These are phyloP conservation scores for Phymanthus crucifer DNA, from an alignment of 92 coral and sea anemone species.

Conservation along the genomic window DNA sequence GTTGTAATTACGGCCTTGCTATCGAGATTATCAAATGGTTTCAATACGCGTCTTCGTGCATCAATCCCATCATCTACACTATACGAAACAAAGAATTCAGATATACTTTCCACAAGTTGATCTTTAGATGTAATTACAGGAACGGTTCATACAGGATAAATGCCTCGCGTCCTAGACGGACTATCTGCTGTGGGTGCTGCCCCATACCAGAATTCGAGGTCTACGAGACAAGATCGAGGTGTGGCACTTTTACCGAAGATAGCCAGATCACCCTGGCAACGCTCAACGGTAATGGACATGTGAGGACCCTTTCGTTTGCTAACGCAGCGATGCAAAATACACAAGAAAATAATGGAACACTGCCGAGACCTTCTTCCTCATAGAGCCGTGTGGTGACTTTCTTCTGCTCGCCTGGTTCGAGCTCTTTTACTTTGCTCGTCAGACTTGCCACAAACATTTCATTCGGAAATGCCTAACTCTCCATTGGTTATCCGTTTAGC, in stretches of 20 bases:
- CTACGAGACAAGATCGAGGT: constrained; percentile 53
- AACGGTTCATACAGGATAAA: constrained; percentile 68
- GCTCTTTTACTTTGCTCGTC: too few species aligned
- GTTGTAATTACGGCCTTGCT: constrained; percentile 29
- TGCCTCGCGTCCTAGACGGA: constrained; percentile 19
- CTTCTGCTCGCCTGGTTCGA: too few species aligned
- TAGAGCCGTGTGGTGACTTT: neutral
- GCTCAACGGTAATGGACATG: constrained; percentile 5
- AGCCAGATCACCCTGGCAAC: constrained; percentile 23
- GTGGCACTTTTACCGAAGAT: constrained; percentile 65
- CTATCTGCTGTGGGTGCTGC: constrained; percentile 50
- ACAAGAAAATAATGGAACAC: neutral
- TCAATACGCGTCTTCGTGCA: constrained; percentile 71
- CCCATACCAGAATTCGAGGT: constrained; percentile 50
- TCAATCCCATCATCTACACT: constrained; percentile 81
- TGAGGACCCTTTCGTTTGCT: constrained; percentile 22
- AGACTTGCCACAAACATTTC: too few species aligned
- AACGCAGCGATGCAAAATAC: constrained; percentile 2
- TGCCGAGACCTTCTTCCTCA: neutral
- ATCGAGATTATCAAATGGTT: constrained; percentile 63
- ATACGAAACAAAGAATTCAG: constrained; percentile 82
- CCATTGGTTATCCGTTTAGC: too few species aligned
- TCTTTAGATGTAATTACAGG: constrained; percentile 70
- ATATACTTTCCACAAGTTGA: constrained; percentile 67
- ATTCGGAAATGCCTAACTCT: too few species aligned